phyloP scores from a whole-genome alignment of 30 jellyfish, hydroid and myxozoan genomes.

The Euphysa ruthae region DNA sequence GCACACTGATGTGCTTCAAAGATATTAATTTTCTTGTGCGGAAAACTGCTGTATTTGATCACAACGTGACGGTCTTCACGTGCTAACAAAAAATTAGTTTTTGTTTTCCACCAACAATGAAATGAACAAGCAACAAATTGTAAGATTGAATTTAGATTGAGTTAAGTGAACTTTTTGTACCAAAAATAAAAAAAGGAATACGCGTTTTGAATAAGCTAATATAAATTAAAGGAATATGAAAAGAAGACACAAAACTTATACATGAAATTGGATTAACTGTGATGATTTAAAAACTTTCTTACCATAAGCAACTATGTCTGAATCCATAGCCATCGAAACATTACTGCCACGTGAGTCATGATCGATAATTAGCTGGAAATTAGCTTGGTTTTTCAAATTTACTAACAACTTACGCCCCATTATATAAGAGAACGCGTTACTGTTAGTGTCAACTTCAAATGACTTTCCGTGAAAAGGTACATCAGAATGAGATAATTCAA shows the following conservation, averaged over 20 bases:
- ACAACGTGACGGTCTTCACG: constrained; percentile 42
- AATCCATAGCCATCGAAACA: constrained; percentile 30
- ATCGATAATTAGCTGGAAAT: constrained; percentile 18
- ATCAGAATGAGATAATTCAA: not conserved
- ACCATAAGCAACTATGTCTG: constrained; percentile 21
- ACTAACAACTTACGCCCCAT: constrained; percentile 21
- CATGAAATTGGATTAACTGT: too few relatives aligned
- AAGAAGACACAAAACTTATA: too few relatives aligned
- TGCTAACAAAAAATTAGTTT: constrained; percentile 17
- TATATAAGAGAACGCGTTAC: not conserved
- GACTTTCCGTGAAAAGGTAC: not conserved
- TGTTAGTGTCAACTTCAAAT: not conserved
- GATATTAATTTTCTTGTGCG: constrained; percentile 23
- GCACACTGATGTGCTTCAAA: constrained; percentile 41
- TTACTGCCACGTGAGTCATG: constrained; percentile 40
- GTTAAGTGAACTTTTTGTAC: too few relatives aligned
- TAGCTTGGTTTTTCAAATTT: constrained; percentile 21
- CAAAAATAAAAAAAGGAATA: too few relatives aligned
- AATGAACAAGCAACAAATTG: too few relatives aligned
- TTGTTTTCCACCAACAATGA: too few relatives aligned
- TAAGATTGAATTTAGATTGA: too few relatives aligned
- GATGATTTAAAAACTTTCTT: too few relatives aligned
- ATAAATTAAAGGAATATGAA: too few relatives aligned
- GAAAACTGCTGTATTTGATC: constrained; percentile 21
- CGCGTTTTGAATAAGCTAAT: too few relatives aligned